A percentile compares a stretch with the other conserved stretches of the same genome.
phyloP scores from a whole-genome alignment of 1,140 invertebrate species.

The Helicoverpa zea region DNA sequence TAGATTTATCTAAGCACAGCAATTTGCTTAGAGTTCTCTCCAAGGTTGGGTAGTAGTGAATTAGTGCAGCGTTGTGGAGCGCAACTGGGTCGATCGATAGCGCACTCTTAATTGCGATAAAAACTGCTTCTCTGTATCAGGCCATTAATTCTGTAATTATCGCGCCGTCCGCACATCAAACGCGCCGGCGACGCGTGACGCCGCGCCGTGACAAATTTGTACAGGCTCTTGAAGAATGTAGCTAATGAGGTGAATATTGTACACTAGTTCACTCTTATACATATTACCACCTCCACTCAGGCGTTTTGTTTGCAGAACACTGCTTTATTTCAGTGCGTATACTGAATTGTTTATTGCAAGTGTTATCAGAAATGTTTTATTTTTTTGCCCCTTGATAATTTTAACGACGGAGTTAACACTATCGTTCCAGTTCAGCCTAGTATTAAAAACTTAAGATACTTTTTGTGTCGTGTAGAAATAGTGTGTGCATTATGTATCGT shows the following conservation, averaged over 20 bases:
- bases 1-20: slow-evolving; percentile 53
- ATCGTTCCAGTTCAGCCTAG: not conserved
- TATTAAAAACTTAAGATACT: slow-evolving; percentile 19
- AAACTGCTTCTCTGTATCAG: slow-evolving; percentile 72
- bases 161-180: slow-evolving; percentile 72
- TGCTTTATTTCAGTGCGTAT: slow-evolving; percentile 16
- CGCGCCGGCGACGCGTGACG: slow-evolving; percentile 61
- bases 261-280: slow-evolving; percentile 2
- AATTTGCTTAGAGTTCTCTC: slow-evolving; percentile 50
- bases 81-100: slow-evolving; percentile 71
- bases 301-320: slow-evolving; percentile 2
- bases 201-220: slow-evolving; percentile 64
- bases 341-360: slow-evolving; percentile 21
- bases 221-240: slow-evolving; percentile 56
- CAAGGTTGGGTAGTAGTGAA: slow-evolving; percentile 75
- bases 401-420: slow-evolving; percentile 24
- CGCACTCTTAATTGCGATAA: slow-evolving; percentile 76
- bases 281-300: slow-evolving; percentile 17
- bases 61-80: slow-evolving; percentile 61
- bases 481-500: slow-evolving; percentile 10
- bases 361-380: slow-evolving; percentile 30
- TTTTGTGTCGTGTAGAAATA: slow-evolving; percentile 36
- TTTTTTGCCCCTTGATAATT: slow-evolving; percentile 39
- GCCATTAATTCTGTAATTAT: slow-evolving; percentile 79
- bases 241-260: slow-evolving; percentile 49